phyloP scores from a whole-genome alignment of 1,140 invertebrate species.

The Sarcophaga peregrina region DNA sequence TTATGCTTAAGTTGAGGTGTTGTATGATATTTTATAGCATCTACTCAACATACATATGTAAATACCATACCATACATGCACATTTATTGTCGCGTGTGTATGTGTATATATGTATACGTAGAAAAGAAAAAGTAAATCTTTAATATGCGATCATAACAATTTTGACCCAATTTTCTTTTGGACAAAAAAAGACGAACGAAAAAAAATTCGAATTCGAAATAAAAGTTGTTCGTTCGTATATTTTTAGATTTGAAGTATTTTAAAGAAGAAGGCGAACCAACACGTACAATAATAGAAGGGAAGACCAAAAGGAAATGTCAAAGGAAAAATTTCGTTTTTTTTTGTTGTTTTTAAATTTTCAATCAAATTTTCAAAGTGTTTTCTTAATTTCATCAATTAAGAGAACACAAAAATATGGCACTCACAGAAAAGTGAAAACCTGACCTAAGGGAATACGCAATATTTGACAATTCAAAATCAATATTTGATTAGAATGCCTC shows the following conservation, averaged over 20 bases:
- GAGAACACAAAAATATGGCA: slow-evolving; percentile 34
- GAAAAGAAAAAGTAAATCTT: neutral
- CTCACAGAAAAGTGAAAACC: slow-evolving; percentile 30
- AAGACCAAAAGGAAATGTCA: slow-evolving; percentile 20
- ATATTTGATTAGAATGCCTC: neutral
- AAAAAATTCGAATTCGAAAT: neutral
- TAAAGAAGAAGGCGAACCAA: neutral
- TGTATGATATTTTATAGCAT: neutral
- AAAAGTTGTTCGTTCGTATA: neutral
- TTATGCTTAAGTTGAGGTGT: neutral
- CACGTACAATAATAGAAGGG: too few species aligned
- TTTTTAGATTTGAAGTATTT: slow-evolving; percentile 3
- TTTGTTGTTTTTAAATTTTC: neutral
- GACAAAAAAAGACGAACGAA: neutral
- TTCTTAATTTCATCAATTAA: neutral
- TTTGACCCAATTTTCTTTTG: slow-evolving; percentile 59
- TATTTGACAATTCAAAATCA: neutral
- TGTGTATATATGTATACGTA: neutral
- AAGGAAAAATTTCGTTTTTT: slow-evolving; percentile 15
- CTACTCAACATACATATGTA: too few species aligned
- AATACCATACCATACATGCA: too few species aligned
- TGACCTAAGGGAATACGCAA: slow-evolving; percentile 34
- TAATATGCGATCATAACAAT: slow-evolving; percentile 63
- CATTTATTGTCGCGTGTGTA: neutral
- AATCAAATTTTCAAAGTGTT: neutral